Conservation (phyloP, 2,888 invertebrate species). For the Scaptomyza reducta region DNA sequence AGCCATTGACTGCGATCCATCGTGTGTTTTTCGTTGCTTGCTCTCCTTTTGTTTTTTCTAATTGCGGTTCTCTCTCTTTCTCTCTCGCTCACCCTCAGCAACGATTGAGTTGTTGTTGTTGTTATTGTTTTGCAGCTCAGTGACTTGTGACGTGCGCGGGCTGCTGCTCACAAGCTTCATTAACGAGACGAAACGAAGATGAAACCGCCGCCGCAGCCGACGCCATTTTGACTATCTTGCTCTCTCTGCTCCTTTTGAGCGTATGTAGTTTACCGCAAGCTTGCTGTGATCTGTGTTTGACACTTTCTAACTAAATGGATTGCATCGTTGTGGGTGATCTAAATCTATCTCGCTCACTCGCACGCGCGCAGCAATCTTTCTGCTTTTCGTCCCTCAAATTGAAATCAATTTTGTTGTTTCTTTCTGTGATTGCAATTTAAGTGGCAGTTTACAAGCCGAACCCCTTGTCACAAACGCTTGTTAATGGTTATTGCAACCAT, state of each 20-base stretch:
- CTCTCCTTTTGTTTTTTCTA: conserved; percentile 66
- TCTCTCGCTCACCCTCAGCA: conserved; percentile 26
- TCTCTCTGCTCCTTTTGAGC: conserved; percentile 7
- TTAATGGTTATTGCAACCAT: conserved; percentile 63
- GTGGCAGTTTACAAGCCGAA: conserved; percentile 60
- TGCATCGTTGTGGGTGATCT: conserved; percentile 11
- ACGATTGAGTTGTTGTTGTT: conserved; percentile 70
- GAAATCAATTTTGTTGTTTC: conserved; percentile 68
- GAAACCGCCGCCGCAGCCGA: conserved; percentile 33
- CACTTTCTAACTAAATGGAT: conserved; percentile 22
- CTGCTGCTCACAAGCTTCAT: conserved; percentile 78
- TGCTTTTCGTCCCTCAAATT: conserved; percentile 43
- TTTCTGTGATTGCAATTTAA: conserved; percentile 71
- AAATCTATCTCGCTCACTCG: neutral
- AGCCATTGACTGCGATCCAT: conserved; percentile 68
- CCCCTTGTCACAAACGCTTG: conserved; percentile 36
- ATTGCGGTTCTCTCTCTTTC: conserved; percentile 37
- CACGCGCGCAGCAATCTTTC: neutral
- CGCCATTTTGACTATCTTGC: conserved; percentile 46
- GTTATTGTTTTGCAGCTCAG: conserved; percentile 68
- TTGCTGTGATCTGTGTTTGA: conserved; percentile 17
- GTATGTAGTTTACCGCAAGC: conserved; percentile 18
- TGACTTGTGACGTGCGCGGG: conserved; percentile 73
- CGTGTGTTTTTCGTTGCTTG: conserved; percentile 23
- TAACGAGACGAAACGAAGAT: conserved; percentile 46